These are phyloP conservation scores for Stigmatopora nigra DNA, from an alignment of 2,113 vertebrate genomes.

Conservation along the genomic window DNA sequence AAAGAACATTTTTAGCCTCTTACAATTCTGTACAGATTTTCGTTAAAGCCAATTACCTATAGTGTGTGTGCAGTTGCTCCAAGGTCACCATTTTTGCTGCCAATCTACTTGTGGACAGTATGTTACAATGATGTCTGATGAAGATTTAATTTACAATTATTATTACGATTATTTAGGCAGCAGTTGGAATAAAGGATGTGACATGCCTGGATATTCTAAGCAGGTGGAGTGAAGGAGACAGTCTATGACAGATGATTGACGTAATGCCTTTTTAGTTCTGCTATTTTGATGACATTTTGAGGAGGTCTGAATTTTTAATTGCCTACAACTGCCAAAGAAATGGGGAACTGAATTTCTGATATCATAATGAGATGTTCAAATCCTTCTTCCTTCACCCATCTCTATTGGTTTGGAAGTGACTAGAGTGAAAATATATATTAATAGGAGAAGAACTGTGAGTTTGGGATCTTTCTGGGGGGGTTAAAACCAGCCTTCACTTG, in stretches of 20 bases:
- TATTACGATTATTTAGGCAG: slow-evolving; percentile 11
- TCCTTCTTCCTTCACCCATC: no score
- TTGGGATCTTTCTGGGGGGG: not conserved
- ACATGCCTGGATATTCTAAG: slow-evolving; percentile 6
- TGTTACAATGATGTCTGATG: not conserved
- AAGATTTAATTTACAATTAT: slow-evolving; percentile 9
- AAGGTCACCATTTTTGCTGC: not conserved
- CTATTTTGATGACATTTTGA: not conserved
- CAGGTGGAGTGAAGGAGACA: not conserved
- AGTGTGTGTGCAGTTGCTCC: not conserved
- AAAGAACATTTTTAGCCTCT: no score
- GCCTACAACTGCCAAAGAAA: not conserved
- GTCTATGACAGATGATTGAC: not conserved
- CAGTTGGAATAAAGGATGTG: not conserved
- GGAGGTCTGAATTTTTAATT: not conserved
- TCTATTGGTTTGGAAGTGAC: no score
- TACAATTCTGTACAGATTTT: no score
- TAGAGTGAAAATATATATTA: no score
- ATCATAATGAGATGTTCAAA: not conserved
- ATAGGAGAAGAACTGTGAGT: not conserved
- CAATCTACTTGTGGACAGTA: not conserved
- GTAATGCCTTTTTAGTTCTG: not conserved
- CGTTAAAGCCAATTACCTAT: no score
- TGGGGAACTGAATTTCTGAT: not conserved
- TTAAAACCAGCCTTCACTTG: no score